Base-by-base conservation (phyloP, 2,888 invertebrate genomes). In the Noctua comes region DNA sequence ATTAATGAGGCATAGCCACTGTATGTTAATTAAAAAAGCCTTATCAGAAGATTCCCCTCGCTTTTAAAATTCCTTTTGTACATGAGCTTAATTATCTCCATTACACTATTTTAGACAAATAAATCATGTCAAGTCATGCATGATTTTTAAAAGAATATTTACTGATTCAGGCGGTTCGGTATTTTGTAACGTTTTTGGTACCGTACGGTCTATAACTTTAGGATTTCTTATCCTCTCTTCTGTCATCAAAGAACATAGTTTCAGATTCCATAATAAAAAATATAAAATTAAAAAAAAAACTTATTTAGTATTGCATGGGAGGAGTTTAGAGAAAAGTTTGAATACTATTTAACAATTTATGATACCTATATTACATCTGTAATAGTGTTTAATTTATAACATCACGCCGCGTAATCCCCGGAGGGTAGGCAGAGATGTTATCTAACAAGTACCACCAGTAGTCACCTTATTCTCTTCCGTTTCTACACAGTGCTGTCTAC, bases 1-100 rank as follows among this genome's bases (percentile, higher is more conserved):
- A 75, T 77, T 77, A 77, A 84, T 77, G 77, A 74, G 40, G 48
- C 73, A 31, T 70, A 51, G 7, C 5, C 31, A 48, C 73, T 11
- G 2, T 77, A 62, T 24, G 18, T 71, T 54, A 64, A 81, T 85
- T 76, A 73, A 74, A 54, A 65, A 77, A 57, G 0, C 21, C 40
- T 77, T 82, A 74, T 72, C 71, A 72, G 16, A 69, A 43, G 18
- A 8, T 59, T 57, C 43, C 54, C 24, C 40, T 62, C 40, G 62
- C 21, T 68, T 77, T 76, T 48, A 71, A 36, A 80, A 66, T 31
- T 72, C 18, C 8, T 57, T 62, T 62, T 31, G 27, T 36, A 76
- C 13, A 66, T 66, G 69, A 64, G n/a, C 36, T 0, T 77, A 24
- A 74, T 81, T 16, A 36, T 31, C 40, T 43, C 13, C 7, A 43